Base-by-base conservation (phyloP, 2,888 invertebrate genomes). In the Latheticus oryzae region DNA sequence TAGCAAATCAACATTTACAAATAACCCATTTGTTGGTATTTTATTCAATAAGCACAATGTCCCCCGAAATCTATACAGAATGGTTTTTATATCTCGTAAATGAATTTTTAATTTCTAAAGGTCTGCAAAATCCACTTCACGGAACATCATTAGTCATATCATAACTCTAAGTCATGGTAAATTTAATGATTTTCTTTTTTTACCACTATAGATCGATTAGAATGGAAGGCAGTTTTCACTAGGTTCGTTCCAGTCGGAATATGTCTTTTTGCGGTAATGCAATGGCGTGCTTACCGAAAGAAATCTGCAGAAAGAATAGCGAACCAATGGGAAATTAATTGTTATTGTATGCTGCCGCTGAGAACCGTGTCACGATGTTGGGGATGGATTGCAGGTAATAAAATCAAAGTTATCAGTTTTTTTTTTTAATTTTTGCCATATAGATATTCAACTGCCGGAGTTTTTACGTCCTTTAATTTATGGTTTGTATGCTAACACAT, bases 271-370 rank as follows among this genome's bases (percentile, higher is more conserved):
- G 82, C 82, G 3, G 82, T 81, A 21, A 79, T 83, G 71, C 83
- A 84, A 70, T 84, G 84, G 84, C 78, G 79, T 30, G 71, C 73
- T 11, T 78, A 75, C 63, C 66, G 78, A 50, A 75, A 71, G 62
- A 64, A 62, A 38, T 69, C 65, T 35, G 67, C 61, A n/a, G 75
- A 73, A 32, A 66, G 65, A n/a, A 53, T 70, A 11, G 78, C 79
- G 2, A 76, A 70, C 53, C 70, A 76, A 58, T 76, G 77, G 70
- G 76, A 92, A 83, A 85, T 92, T 37, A 85, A 86, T 38, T 88
- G 90, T 70, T 95, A 94, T 77, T 89, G 91, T 72, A 87, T 89
- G 73, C 83, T 97, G 66, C 97, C 97, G 0, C 81, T 97, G 63
- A 85, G 95, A 45, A 84, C 90, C 5, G 83, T 95, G 2, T 97